Conservation (phyloP, 2,888 invertebrate genomes). For the Dascillus cervinus region DNA sequence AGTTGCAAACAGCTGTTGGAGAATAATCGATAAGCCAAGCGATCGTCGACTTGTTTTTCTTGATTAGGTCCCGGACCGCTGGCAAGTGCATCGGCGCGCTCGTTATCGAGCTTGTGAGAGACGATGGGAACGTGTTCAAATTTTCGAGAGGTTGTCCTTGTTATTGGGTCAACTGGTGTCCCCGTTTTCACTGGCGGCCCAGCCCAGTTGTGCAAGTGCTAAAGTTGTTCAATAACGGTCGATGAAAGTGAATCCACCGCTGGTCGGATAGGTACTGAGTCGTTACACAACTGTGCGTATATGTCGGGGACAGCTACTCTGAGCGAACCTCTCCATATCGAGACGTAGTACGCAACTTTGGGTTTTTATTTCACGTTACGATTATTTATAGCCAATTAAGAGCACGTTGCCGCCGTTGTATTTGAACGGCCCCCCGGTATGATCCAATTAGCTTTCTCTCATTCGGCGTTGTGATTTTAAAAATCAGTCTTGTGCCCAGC, state of each 20-base stretch:
- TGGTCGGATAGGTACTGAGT: constrained; percentile 6
- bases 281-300: constrained; percentile 10
- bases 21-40: too few relatives aligned
- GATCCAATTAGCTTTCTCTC: too few relatives aligned
- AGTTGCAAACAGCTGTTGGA: too few relatives aligned
- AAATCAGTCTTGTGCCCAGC: too few relatives aligned
- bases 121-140: constrained; percentile 50
- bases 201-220: constrained; percentile 11
- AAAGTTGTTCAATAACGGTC: constrained; percentile 15
- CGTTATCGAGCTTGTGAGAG: background rate
- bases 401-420: too few relatives aligned
- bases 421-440: too few relatives aligned
- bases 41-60: too few relatives aligned
- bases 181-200: constrained; percentile 26
- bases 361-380: too few relatives aligned
- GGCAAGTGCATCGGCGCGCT: background rate
- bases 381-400: too few relatives aligned
- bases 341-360: too few relatives aligned
- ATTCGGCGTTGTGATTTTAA: too few relatives aligned
- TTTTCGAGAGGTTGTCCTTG: constrained; percentile 37
- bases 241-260: constrained; percentile 14
- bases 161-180: constrained; percentile 28
- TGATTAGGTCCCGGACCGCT: too few relatives aligned
- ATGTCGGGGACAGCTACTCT: constrained; percentile 9
- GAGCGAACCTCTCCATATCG: constrained; percentile 1